Evolutionary conservation across 2,797 vertebrate species (phyloP).

Genomic region (Balearica regulorum): DNA sequence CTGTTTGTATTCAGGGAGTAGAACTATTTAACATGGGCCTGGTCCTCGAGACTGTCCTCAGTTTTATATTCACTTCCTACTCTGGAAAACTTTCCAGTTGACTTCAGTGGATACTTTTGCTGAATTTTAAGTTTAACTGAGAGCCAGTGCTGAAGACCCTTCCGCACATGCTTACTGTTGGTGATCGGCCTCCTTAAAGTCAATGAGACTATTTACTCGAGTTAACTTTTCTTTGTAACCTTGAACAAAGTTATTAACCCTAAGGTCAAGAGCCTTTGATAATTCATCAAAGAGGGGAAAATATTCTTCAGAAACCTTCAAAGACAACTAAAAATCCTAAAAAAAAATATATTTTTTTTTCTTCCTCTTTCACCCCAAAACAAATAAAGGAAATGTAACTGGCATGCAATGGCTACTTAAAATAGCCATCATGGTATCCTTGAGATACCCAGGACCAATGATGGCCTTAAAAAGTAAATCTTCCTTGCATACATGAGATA

Average conservation of each 20-base stretch:
- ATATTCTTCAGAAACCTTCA: neutral
- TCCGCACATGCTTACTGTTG: neutral
- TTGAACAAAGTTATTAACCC: neutral
- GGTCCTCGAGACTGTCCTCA: neutral
- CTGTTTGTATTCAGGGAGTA: slow-evolving; percentile 13
- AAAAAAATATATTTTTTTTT: neutral
- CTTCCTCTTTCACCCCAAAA: neutral
- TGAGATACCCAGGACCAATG: neutral
- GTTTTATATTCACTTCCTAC: neutral
- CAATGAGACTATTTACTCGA: neutral
- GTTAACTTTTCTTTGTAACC: neutral
- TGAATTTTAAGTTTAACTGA: neutral
- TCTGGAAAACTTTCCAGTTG: neutral
- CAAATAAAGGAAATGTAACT: neutral
- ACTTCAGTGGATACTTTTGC: neutral
- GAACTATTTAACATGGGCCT: neutral
- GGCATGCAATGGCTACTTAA: neutral
- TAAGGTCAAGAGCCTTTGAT: neutral
- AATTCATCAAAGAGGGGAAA: neutral
- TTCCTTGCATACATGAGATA: neutral
- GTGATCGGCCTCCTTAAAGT: neutral
- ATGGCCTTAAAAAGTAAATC: neutral
- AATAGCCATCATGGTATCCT: neutral
- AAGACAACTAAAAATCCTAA: neutral
- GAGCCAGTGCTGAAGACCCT: neutral